Base-by-base conservation (phyloP, 1,140 invertebrate species). In the Metaphire vulgaris region DNA sequence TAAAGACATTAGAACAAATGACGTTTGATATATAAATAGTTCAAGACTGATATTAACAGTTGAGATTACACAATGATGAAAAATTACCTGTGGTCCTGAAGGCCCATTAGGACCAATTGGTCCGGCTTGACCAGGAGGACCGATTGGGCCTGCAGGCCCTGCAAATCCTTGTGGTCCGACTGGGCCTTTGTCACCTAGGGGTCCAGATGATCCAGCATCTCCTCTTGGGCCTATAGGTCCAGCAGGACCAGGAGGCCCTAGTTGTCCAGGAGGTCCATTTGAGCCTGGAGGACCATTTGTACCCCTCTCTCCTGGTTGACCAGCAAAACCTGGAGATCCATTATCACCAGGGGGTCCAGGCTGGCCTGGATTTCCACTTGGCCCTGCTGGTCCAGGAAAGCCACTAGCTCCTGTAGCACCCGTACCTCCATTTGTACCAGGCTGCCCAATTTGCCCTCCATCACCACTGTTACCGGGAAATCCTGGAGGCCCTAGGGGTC, bases 61-160 rank as follows among this genome's bases (percentile, higher is more conserved):
- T n/a, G n/a, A n/a, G n/a, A n/a, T n/a, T n/a, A n/a, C n/a, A n/a
- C n/a, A n/a, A n/a, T n/a, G n/a, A 56, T 6, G 21, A 12, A 56
- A 56, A 21, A 56, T 56, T 56, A 56, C 41, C 41, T 56, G 41
- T 56, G 41, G 41, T 56, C 41, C 41, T 56, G 41, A 6, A 56
- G 6, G 6, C 21, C 41, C 41, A 12, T 6, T 6, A 12, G 41
- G 41, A 12, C 41, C 41, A 21, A 56, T 6, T 56, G 6, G 41
- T 56, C 41, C 41, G 21, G 71, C 71, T 33, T 21, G 21, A 12
- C 90, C 89, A 74, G 84, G 82, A 21, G 81, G 74, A 32, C 89
- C 92, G 71, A 82, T 79, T 64, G 88, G 81, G 21, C 89, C 89
- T 6, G 33, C 26, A 1, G 86, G 83, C 73, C 89, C 89, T 74